phyloP scores from a whole-genome alignment of 2,888 invertebrate species.

The Callinectes sapidus region DNA sequence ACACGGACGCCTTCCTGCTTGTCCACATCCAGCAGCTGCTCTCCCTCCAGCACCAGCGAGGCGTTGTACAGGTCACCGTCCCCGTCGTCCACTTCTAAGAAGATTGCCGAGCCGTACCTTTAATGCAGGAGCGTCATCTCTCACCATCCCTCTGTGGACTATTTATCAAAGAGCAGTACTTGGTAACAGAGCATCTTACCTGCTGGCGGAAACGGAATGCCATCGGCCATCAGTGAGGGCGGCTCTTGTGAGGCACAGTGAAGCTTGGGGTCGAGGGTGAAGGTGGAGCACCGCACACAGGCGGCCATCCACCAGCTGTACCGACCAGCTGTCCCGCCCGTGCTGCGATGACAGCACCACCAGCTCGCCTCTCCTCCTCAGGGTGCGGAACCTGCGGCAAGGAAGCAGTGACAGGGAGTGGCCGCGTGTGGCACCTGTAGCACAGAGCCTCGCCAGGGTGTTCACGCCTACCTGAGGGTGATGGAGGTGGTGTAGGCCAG shows the following conservation, averaged over 20 bases:
- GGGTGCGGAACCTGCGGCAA: slow-evolving; percentile 50
- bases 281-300: slow-evolving; percentile 60
- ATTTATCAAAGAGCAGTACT: neutral
- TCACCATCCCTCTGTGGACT: too few relatives aligned
- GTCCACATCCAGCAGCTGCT: slow-evolving; percentile 57
- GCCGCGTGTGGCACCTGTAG: neutral
- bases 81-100: slow-evolving; percentile 30
- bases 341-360: slow-evolving; percentile 64
- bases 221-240: slow-evolving; percentile 66
- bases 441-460: neutral
- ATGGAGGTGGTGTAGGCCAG: slow-evolving; percentile 62
- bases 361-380: slow-evolving; percentile 55
- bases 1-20: slow-evolving; percentile 63
- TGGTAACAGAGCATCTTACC: slow-evolving; percentile 36
- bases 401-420: neutral
- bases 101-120: slow-evolving; percentile 44
- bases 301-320: slow-evolving; percentile 57
- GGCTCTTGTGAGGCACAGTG: slow-evolving; percentile 58
- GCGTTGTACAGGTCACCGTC: slow-evolving; percentile 52
- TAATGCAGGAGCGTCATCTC: neutral
- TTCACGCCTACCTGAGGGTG: slow-evolving; percentile 51
- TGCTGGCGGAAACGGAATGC: slow-evolving; percentile 61
- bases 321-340: slow-evolving; percentile 60
- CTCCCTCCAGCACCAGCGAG: slow-evolving; percentile 47
- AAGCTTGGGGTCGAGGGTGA: slow-evolving; percentile 51